Conservation (phyloP, 2,888 invertebrate species). For the Meliscaeva auricollis region DNA sequence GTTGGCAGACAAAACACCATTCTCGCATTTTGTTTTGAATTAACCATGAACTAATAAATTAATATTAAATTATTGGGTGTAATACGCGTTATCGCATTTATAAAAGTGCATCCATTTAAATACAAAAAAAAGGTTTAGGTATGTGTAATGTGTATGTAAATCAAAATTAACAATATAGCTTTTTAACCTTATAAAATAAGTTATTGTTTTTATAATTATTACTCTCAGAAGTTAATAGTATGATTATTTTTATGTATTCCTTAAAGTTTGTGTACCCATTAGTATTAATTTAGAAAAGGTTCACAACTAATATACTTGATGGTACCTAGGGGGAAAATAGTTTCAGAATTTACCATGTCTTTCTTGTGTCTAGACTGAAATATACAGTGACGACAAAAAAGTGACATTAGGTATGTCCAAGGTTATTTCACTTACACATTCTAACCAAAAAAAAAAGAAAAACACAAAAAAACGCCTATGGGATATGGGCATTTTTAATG, state of each 20-base stretch:
- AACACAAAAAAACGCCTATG: background rate
- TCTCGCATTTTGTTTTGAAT: conserved; percentile 57
- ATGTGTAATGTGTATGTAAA: background rate
- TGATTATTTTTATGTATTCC: no score
- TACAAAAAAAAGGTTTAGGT: background rate
- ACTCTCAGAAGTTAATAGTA: background rate
- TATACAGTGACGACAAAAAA: background rate
- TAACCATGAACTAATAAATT: conserved; percentile 73
- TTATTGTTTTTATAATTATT: background rate
- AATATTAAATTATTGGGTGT: conserved; percentile 66
- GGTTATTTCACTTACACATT: background rate
- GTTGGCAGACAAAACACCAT: conserved; percentile 30
- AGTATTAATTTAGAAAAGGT: no score
- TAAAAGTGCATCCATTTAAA: conserved; percentile 49
- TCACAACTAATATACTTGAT: no score
- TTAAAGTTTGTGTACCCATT: no score
- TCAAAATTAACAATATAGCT: no score
- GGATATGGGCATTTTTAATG: conserved; percentile 1
- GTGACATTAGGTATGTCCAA: background rate
- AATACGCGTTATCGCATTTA: conserved; percentile 20
- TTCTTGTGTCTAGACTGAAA: no score
- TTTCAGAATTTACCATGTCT: no score
- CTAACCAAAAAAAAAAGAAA: background rate
- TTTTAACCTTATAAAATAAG: background rate
- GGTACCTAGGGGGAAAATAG: no score